phyloP scores from a whole-genome alignment of 2,113 vertebrate genomes.

The Clarias macrocephalus region DNA sequence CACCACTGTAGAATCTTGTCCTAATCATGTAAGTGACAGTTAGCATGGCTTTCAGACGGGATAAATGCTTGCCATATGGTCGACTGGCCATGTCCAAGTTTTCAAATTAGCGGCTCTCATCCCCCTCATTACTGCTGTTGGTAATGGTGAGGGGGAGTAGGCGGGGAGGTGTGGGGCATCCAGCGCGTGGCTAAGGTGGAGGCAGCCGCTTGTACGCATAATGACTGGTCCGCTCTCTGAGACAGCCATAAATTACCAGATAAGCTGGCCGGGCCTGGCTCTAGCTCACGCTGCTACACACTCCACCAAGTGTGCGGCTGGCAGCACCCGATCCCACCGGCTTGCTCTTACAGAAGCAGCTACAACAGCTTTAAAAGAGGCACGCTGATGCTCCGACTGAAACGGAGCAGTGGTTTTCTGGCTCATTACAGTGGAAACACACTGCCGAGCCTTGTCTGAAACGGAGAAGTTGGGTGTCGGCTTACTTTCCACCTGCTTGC shows the following conservation, averaged over 20 bases:
- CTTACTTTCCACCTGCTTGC: constrained; percentile 14
- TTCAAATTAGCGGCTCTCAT: constrained; percentile 91
- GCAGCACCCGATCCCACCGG: constrained; percentile 11
- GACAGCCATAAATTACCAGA: constrained; percentile 48
- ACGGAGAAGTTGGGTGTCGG: constrained; percentile 16
- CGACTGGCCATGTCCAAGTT: constrained; percentile 88
- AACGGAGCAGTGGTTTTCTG: constrained; percentile 20
- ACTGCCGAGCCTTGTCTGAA: background rate
- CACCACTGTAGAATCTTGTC: constrained; percentile 84
- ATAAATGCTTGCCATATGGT: constrained; percentile 98
- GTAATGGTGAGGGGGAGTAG: constrained; percentile 42
- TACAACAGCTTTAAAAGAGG: constrained; percentile 22
- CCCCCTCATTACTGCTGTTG: constrained; percentile 81
- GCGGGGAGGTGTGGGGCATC: constrained; percentile 31
- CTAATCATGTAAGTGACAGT: constrained; percentile 92
- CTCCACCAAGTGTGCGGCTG: constrained; percentile 34
- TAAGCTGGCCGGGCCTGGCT: constrained; percentile 41
- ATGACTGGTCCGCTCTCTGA: constrained; percentile 52
- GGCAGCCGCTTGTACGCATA: constrained; percentile 22
- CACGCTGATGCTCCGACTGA: constrained; percentile 10
- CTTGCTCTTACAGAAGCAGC: constrained; percentile 7
- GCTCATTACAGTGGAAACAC: constrained; percentile 29
- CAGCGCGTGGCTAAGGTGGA: constrained; percentile 27
- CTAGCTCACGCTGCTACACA: background rate
- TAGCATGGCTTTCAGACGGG: constrained; percentile 91